These are phyloP conservation scores for Scaptodrosophila latifasciaeformis DNA, from an alignment of 2,888 invertebrate species.

Conservation along the genomic window DNA sequence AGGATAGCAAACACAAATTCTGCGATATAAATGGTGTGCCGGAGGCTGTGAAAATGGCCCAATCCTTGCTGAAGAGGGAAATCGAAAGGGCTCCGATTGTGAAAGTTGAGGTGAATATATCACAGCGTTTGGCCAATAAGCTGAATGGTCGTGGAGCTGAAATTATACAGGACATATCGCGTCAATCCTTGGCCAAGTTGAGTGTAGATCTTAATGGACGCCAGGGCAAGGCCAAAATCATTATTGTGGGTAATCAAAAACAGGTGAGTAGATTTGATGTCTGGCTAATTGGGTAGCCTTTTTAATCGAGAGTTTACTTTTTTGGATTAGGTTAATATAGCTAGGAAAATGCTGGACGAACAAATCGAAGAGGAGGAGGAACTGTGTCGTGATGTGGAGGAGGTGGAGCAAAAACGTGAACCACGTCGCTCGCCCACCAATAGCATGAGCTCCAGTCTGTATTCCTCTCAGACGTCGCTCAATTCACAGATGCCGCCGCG, in stretches of 20 bases:
- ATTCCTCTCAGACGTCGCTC: slow-evolving; percentile 73
- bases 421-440: slow-evolving; percentile 76
- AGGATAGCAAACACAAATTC: slow-evolving; percentile 78
- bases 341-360: slow-evolving; percentile 83
- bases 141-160: slow-evolving; percentile 86
- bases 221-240: slow-evolving; percentile 71
- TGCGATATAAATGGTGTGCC: slow-evolving; percentile 83
- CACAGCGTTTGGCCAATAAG: slow-evolving; percentile 80
- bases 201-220: slow-evolving; percentile 77
- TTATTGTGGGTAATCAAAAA: slow-evolving; percentile 81
- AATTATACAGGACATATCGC: slow-evolving; percentile 82
- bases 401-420: slow-evolving; percentile 75
- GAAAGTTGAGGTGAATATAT: slow-evolving; percentile 81
- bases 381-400: slow-evolving; percentile 75
- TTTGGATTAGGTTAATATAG: slow-evolving; percentile 82
- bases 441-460: slow-evolving; percentile 71
- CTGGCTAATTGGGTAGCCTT: neutral
- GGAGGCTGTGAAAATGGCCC: slow-evolving; percentile 83
- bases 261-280: slow-evolving; percentile 51
- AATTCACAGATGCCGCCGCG: slow-evolving; percentile 68
- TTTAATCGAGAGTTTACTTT: neutral
- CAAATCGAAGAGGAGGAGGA: slow-evolving; percentile 79
- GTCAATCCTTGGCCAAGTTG: slow-evolving; percentile 83
- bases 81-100: slow-evolving; percentile 82
- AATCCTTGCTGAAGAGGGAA: slow-evolving; percentile 81